Conservation (phyloP, 2,797 vertebrate genomes). For the Pangasius djambal region DNA sequence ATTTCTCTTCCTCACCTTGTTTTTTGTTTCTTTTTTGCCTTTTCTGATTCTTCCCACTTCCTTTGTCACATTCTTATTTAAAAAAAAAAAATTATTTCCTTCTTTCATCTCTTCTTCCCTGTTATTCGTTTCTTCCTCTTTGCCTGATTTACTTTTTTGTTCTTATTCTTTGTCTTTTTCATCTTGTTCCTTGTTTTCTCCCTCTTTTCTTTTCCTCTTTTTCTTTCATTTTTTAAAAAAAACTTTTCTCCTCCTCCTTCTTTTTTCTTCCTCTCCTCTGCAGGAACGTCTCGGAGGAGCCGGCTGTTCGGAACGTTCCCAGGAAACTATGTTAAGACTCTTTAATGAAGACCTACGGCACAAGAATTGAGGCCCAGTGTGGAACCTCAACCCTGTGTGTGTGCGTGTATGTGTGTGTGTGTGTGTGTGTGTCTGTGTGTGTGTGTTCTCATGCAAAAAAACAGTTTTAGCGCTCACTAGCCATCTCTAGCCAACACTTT, state of each 20-base stretch:
- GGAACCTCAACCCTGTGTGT: conserved; percentile 42
- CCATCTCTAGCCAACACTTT: conserved; percentile 64
- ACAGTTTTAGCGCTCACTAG: conserved; percentile 76
- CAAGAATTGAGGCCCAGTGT: conserved; percentile 52
- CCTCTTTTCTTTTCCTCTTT: background rate
- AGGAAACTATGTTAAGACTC: conserved; percentile 97
- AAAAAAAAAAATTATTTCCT: background rate
- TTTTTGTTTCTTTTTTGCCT: background rate
- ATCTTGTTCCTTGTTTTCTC: background rate
- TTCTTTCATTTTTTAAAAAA: background rate
- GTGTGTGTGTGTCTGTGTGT: conserved; percentile 57
- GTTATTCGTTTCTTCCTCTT: background rate
- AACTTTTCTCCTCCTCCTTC: background rate
- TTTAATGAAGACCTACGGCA: conserved; percentile 75
- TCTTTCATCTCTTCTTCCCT: background rate
- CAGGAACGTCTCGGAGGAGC: conserved; percentile 96
- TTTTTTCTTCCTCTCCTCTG: conserved; percentile 37
- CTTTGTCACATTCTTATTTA: background rate
- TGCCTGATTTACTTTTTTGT: background rate
- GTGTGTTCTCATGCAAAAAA: conserved; percentile 57
- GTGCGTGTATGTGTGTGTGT: conserved; percentile 22
- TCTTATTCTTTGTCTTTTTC: background rate
- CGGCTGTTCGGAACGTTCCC: conserved; percentile 99
- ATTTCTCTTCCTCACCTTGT: too few species aligned
- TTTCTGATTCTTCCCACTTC: background rate